phyloP scores from a whole-genome alignment of 1,140 invertebrate genomes.

The Drosophila lini region DNA sequence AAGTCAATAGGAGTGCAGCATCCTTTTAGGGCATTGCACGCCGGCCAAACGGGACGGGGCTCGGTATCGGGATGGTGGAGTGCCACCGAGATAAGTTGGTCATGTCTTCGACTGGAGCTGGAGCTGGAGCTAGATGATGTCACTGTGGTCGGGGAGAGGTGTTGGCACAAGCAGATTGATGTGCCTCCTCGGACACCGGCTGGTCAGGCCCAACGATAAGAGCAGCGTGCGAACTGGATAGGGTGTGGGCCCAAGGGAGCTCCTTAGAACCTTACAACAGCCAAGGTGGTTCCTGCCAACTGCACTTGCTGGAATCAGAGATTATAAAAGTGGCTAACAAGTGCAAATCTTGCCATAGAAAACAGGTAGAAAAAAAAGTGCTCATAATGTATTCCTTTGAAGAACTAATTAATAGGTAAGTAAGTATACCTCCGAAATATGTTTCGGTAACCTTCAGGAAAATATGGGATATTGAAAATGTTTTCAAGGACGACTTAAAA shows the following conservation, averaged over 20 bases:
- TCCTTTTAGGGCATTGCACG: conserved; percentile 82
- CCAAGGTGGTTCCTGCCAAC: neutral
- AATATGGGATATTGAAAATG: neutral
- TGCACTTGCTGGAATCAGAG: conserved; percentile 20
- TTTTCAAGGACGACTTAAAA: neutral
- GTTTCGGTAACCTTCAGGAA: neutral
- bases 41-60: conserved; percentile 45
- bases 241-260: conserved; percentile 67
- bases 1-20: conserved; percentile 80
- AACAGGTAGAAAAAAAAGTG: too few relatives aligned
- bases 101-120: conserved; percentile 10
- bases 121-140: conserved; percentile 26
- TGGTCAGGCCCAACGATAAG: conserved; percentile 46
- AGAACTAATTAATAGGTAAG: neutral
- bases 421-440: neutral
- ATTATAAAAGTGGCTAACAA: conserved; percentile 15
- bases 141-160: conserved; percentile 36
- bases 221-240: conserved; percentile 73
- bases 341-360: neutral
- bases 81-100: conserved; percentile 13
- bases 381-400: too few relatives aligned
- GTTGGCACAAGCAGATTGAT: conserved; percentile 77
- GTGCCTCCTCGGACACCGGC: conserved; percentile 54
- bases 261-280: neutral
- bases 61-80: conserved; percentile 2